Base-by-base conservation (phyloP, 2,888 invertebrate species). In the Ormyrus labotus region DNA sequence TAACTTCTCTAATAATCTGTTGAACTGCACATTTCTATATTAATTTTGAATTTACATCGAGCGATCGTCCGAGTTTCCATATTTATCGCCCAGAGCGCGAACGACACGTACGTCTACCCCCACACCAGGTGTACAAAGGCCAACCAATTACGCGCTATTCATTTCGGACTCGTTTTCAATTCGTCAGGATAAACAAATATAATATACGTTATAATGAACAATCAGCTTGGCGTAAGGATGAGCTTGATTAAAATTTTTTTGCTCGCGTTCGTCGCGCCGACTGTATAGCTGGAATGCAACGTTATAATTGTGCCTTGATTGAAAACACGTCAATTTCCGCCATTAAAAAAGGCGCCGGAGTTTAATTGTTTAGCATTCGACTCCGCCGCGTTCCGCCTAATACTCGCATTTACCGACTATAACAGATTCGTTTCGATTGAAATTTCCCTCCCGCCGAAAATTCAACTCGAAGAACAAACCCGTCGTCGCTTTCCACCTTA, bases 71-170 rank as follows among this genome's bases (percentile, higher is more conserved):
- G 50, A 19, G 45, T 6, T 19, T 68, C 13, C 57, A 9, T 34
- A 7, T 50, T 61, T 67, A 48, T 50, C 55, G 11, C n/a, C 3
- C 19, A 19, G 50, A 8, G 2, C 9, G 19, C 10, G 47, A n/a
- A 55, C 19, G 34, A 6, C 34, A 34, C 34, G 50, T 50, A 10
- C 34, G 4, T 34, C 34, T 3, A 34, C 3, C 3, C 3, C 6
- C n/a, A 19, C n/a, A 10, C 55, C 55, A 34, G n/a, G 9, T 9
- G n/a, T 34, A 50, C 2, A 48, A 4, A 4, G 45, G 4, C 0
- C 64, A 64, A 60, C 55, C 47, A 76, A 71, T 75, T 80, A 72
- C 47, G 34, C 57, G 61, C 71, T 34, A 76, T 80, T 72, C 74
- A 76, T 76, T 67, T 55, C 64, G 61, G 5, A 34, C 51, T 78